These are phyloP conservation scores for Monochamus saltuarius DNA, from an alignment of 1,140 invertebrate genomes.

Conservation along the genomic window DNA sequence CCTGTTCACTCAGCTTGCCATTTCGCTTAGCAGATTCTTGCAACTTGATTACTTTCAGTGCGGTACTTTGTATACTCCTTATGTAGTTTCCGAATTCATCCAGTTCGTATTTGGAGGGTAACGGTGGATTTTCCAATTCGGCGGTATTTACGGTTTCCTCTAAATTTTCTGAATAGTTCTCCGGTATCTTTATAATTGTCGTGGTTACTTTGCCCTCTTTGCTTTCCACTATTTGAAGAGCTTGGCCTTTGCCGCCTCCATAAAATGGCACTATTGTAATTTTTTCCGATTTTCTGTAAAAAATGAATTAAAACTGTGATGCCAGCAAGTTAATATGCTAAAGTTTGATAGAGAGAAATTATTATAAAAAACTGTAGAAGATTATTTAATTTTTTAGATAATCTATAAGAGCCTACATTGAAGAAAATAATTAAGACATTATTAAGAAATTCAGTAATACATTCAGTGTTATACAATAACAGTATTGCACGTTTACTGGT, in stretches of 20 bases:
- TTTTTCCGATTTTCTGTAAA: conserved; percentile 18
- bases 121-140: conserved; percentile 45
- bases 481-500: too few species aligned
- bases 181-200: conserved; percentile 48
- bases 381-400: too few species aligned
- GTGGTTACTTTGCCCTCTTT: conserved; percentile 55
- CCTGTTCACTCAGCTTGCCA: conserved; percentile 51
- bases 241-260: conserved; percentile 66
- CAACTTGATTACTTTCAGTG: conserved; percentile 53
- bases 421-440: too few species aligned
- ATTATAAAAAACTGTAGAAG: too few species aligned
- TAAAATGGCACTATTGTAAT: conserved; percentile 58
- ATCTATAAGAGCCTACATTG: too few species aligned
- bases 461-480: too few species aligned
- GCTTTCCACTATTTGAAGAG: conserved; percentile 60
- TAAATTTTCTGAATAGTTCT: conserved; percentile 18
- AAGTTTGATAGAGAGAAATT: neutral
- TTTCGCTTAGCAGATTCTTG: conserved; percentile 55
- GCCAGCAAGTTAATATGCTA: neutral
- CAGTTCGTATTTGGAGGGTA: conserved; percentile 39
- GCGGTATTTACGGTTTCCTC: conserved; percentile 31
- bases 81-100: conserved; percentile 42
- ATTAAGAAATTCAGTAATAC: too few species aligned
- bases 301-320: too few species aligned
- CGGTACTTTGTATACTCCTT: conserved; percentile 54